phyloP scores from a whole-genome alignment of 2,113 vertebrate species.

The Aegotheles bennettii region DNA sequence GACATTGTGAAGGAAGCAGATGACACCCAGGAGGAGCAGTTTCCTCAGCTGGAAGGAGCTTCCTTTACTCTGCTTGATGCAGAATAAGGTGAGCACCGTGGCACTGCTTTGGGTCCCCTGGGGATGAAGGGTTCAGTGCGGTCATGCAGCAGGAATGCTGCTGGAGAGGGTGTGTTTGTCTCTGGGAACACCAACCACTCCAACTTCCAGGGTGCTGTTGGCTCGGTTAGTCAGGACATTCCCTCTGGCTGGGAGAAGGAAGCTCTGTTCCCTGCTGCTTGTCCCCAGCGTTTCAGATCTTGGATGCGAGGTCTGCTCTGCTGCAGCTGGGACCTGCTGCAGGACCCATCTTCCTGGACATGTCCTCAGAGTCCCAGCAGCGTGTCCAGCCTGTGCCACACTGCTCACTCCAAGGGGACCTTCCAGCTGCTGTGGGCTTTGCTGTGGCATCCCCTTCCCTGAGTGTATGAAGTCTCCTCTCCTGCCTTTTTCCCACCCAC shows the following conservation, averaged over 20 bases:
- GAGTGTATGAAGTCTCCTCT: background rate
- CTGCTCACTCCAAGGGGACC: background rate
- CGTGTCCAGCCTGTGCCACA: fast-evolving
- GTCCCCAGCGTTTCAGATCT: background rate
- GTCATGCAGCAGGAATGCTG: background rate
- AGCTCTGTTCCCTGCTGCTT: background rate
- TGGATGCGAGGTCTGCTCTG: background rate
- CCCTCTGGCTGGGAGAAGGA: background rate
- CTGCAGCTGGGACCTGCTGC: background rate
- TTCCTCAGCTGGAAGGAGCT: background rate
- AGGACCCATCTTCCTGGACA: background rate
- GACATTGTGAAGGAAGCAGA: background rate
- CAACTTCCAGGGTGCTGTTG: background rate
- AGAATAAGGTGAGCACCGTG: fast-evolving
- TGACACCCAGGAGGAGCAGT: background rate
- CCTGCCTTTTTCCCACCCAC: background rate
- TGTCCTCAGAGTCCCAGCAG: background rate
- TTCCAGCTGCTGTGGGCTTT: background rate
- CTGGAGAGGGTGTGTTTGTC: background rate
- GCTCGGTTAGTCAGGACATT: background rate
- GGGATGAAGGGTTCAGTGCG: background rate
- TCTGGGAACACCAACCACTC: background rate
- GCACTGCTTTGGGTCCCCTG: background rate
- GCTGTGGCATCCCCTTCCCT: background rate
- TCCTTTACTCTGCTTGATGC: background rate